Evolutionary conservation across 2,888 invertebrate genomes (phyloP).

Genomic region (Lasioglossum lativentre): DNA sequence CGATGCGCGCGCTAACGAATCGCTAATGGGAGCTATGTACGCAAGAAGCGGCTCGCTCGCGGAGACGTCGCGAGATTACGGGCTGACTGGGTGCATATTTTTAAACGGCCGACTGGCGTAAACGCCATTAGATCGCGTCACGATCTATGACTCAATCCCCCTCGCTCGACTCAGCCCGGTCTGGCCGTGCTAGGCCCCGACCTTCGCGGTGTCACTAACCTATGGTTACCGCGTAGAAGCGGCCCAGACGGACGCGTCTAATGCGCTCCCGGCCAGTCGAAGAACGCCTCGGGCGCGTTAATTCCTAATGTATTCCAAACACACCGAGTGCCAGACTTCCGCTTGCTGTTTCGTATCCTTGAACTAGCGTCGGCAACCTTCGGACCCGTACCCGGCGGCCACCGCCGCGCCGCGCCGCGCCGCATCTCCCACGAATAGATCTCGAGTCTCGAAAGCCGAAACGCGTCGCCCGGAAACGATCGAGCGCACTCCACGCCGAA

Average conservation of each 20-base stretch:
- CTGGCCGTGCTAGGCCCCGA: conserved; percentile 54
- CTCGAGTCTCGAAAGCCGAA: neutral
- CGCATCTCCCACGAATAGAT: conserved; percentile 42
- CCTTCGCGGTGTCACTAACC: conserved; percentile 83
- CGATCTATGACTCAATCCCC: conserved; percentile 56
- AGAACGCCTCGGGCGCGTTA: conserved; percentile 61
- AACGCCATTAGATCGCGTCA: conserved; percentile 53
- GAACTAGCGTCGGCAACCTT: conserved; percentile 71
- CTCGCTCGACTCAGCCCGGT: conserved; percentile 34
- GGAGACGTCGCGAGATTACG: neutral
- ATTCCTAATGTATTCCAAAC: conserved; percentile 79
- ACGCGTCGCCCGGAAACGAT: conserved; percentile 14
- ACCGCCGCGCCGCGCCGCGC: neutral
- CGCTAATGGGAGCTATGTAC: neutral
- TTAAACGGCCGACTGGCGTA: conserved; percentile 27
- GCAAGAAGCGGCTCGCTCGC: neutral
- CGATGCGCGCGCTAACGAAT: neutral
- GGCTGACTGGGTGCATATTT: conserved; percentile 45
- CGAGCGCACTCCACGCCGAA: neutral
- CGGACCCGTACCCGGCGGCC: conserved; percentile 14
- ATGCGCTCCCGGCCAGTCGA: conserved; percentile 53
- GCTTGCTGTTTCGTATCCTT: conserved; percentile 78
- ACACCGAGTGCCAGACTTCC: conserved; percentile 81
- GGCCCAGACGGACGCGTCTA: conserved; percentile 66
- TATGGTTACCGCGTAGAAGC: conserved; percentile 76